Conservation (phyloP, 2,113 vertebrate species). For the Gobiocypris rarus region DNA sequence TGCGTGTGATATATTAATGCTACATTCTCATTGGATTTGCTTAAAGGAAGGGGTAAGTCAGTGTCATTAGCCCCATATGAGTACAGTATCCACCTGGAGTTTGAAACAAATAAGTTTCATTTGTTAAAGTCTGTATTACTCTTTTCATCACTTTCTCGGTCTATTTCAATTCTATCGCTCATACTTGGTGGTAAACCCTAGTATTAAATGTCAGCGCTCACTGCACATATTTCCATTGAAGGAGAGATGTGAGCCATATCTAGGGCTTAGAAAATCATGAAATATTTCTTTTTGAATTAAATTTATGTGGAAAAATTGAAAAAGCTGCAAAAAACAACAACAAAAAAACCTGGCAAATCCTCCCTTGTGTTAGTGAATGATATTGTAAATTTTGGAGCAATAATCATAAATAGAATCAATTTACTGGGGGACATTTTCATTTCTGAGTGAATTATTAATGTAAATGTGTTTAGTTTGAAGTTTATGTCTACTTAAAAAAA, state of each 20-base stretch:
- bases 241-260: conserved; percentile 24
- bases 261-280: not conserved
- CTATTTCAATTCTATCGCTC: not conserved
- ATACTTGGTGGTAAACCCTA: not conserved
- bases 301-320: not conserved
- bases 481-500: not conserved
- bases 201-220: not conserved
- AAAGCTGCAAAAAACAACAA: too few species aligned
- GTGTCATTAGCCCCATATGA: not conserved
- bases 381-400: not conserved
- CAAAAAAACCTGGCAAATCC: too few species aligned
- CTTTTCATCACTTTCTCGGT: not conserved
- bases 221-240: conserved; percentile 8
- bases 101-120: not conserved
- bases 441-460: not conserved
- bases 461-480: not conserved
- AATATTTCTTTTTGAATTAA: not conserved
- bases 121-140: not conserved
- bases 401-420: not conserved
- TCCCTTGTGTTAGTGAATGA: not conserved
- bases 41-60: conserved; percentile 21
- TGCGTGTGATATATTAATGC: conserved; percentile 16
- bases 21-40: conserved; percentile 25
- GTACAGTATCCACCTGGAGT: not conserved
- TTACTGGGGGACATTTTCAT: too few species aligned